phyloP scores from a whole-genome alignment of 1,140 invertebrate genomes.

The Polyergus mexicanus region DNA sequence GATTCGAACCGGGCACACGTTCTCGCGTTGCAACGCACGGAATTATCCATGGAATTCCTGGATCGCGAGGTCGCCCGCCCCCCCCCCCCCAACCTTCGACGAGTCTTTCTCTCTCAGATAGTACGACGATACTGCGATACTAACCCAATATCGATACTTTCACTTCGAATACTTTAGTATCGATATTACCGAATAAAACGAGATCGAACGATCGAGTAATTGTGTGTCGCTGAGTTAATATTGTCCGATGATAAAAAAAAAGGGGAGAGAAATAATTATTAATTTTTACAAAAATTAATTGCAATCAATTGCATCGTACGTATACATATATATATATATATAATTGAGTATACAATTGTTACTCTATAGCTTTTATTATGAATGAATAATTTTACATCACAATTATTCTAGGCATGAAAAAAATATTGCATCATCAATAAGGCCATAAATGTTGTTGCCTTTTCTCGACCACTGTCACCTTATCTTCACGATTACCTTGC shows the following conservation, averaged over 20 bases:
- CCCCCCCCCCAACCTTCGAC: background rate
- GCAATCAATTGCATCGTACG: no score
- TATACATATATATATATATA: background rate
- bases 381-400: background rate
- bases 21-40: conserved; percentile 71
- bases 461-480: background rate
- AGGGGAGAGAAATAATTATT: no score
- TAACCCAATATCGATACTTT: conserved; percentile 42
- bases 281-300: no score
- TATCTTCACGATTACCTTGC: background rate
- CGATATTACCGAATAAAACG: background rate
- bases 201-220: no score
- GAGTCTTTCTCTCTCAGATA: conserved; percentile 10
- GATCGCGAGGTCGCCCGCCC: conserved; percentile 55
- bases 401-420: background rate
- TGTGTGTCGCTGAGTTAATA: background rate
- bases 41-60: conserved; percentile 78
- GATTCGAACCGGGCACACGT: conserved; percentile 72
- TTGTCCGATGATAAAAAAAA: background rate
- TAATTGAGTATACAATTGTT: background rate
- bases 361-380: no score
- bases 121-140: background rate
- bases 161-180: conserved; percentile 11
- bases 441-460: background rate
- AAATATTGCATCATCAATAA: background rate